Conservation (phyloP, 2,888 invertebrate species). For the Xylota segnis region DNA sequence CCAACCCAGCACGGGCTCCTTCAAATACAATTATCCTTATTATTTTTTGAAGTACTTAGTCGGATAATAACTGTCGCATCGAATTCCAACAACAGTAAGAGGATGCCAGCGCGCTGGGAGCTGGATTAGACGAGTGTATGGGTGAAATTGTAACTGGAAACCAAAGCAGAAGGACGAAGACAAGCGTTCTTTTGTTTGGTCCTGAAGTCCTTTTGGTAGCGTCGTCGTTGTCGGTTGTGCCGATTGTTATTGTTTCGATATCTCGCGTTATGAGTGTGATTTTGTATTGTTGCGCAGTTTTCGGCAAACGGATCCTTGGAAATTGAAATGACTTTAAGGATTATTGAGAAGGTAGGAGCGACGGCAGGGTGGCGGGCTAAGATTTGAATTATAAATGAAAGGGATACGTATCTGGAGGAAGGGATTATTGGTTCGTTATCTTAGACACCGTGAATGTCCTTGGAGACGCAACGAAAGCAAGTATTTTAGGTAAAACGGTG, state of each 20-base stretch:
- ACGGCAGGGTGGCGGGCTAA: too few relatives aligned
- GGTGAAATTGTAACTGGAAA: slow-evolving; percentile 17
- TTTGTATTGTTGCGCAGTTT: slow-evolving; percentile 23
- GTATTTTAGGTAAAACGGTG: too few relatives aligned
- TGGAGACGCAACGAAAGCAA: too few relatives aligned
- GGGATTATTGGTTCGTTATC: too few relatives aligned
- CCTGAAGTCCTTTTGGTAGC: background rate
- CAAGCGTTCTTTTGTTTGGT: background rate
- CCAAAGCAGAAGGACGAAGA: background rate
- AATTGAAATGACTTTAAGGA: slow-evolving; percentile 42
- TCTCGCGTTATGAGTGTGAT: slow-evolving; percentile 26
- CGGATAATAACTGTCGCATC: slow-evolving; percentile 58
- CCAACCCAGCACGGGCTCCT: background rate
- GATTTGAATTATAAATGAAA: too few relatives aligned
- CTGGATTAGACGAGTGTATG: slow-evolving; percentile 17
- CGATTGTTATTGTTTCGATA: slow-evolving; percentile 13
- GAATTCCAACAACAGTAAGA: slow-evolving; percentile 32
- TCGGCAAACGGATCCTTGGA: slow-evolving; percentile 23
- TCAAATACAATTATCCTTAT: slow-evolving; percentile 60
- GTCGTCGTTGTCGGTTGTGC: background rate
- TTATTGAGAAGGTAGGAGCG: slow-evolving; percentile 35
- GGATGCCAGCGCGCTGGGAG: background rate
- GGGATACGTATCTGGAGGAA: too few relatives aligned
- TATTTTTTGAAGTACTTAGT: slow-evolving; percentile 56
- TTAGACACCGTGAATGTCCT: too few relatives aligned